Evolutionary conservation across 2,888 invertebrate species (phyloP).

Genomic region (Geotrupes spiniger): DNA sequence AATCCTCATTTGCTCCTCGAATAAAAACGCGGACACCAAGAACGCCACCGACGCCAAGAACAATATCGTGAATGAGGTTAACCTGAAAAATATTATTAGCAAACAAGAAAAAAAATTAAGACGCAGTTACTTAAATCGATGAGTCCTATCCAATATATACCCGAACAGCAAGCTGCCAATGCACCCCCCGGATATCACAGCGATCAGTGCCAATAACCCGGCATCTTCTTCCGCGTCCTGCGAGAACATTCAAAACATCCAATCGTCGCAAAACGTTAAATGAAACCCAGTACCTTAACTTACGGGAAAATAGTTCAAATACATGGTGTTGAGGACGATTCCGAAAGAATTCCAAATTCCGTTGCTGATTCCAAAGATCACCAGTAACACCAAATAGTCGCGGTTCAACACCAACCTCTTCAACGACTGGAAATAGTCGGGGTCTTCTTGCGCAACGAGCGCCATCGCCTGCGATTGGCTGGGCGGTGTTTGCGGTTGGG

Average conservation of each 20-base stretch:
- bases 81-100: constrained; percentile 9
- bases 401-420: constrained; percentile 34
- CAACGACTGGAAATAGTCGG: constrained; percentile 22
- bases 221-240: constrained; percentile 69
- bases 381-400: constrained; percentile 34
- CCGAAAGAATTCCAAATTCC: constrained; percentile 58
- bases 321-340: constrained; percentile 58
- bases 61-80: constrained; percentile 16
- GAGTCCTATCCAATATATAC: constrained; percentile 84
- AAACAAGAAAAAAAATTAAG: no score
- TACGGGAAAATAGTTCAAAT: constrained; percentile 56
- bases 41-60: constrained; percentile 14
- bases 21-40: constrained; percentile 10
- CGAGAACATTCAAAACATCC: constrained; percentile 31
- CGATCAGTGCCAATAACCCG: constrained; percentile 83
- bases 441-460: constrained; percentile 4
- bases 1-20: constrained; percentile 9
- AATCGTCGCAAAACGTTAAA: constrained; percentile 23
- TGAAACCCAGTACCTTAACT: constrained; percentile 41
- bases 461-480: constrained; percentile 54
- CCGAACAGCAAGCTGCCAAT: constrained; percentile 86
- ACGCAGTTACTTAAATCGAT: constrained; percentile 75
- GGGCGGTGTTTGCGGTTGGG: constrained; percentile 81
- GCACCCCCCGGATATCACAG: constrained; percentile 83
- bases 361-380: constrained; percentile 56